Evolutionary conservation across 2,797 vertebrate genomes (phyloP), one percentile per base, ranked within the genome.

Genomic region (Sorex maritimensis): DNA sequence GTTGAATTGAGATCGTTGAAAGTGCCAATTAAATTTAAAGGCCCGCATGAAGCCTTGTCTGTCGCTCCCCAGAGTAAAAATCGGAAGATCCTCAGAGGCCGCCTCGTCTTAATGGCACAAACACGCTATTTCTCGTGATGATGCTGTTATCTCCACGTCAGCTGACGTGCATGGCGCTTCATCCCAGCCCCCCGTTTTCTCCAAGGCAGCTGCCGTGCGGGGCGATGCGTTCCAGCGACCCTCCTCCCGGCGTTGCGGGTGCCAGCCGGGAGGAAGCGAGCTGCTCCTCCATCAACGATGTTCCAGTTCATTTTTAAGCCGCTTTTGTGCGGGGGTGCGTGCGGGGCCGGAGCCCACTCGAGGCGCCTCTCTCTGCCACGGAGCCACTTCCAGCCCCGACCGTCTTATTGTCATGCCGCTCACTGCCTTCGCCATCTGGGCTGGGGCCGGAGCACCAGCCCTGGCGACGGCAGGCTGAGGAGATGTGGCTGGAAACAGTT

Each of bases 11-110:
- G 63, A 61, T 34, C 1, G 6, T 63, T 77, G 72, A 44, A 46
- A 10, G 11, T 71, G 8, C 24, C 84, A 78, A 26, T 90, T 92
- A 68, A 68, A 82, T 67, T 61, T 90, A 85, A 81, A 78, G n/a
- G 12, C 71, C 15, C 73, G 2, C 5, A 15, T 6, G 14, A 68
- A 80, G 23, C 28, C 55, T 79, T 89, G 30, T 41, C 52, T 83
- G 30, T 3, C 44, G 41, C 63, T 26, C 88, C 77, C n/a, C 1
- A 55, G 73, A 87, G 24, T 74, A 28, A 67, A 24, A 77, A 19
- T 2, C n/a, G 17, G 19, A 30, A 77, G 19, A 13, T 38, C 26
- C 13, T 68, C 15, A 0, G 13, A 82, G 5, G 10, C 3, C 1
- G 23, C 68, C 23, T 73, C 5, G 0, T 49, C 17, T 90, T 87